phyloP scores from a whole-genome alignment of 2,113 vertebrate species.

The Alaudala cheleensis region DNA sequence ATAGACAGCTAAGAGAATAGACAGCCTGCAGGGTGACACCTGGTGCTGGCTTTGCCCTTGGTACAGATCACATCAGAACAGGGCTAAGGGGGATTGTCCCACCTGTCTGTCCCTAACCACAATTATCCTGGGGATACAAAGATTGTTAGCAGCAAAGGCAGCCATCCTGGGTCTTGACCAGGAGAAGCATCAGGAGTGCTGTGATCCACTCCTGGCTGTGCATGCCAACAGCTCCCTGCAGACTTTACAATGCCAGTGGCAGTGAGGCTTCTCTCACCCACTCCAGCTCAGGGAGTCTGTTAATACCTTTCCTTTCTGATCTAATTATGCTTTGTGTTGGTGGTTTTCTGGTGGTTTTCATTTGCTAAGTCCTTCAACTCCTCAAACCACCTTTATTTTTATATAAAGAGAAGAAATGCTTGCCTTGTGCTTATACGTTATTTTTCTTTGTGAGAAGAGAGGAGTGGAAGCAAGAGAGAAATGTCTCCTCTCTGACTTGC shows the following conservation, averaged over 20 bases:
- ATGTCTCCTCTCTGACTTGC: background rate
- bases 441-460: background rate
- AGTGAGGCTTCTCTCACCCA: background rate
- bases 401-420: background rate
- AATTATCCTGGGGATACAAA: background rate
- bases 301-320: background rate
- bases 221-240: background rate
- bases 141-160: background rate
- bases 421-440: background rate
- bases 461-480: background rate
- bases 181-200: background rate
- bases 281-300: background rate
- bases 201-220: background rate
- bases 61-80: fast-evolving
- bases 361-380: background rate
- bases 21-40: background rate
- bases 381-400: background rate
- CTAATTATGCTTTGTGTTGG: background rate
- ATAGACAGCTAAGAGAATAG: background rate
- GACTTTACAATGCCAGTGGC: fast-evolving
- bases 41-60: fast-evolving
- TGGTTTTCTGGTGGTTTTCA: background rate
- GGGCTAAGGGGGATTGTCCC: fast-evolving
- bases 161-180: background rate
- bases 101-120: background rate